Evolutionary conservation across 2,797 vertebrate genomes (phyloP), one percentile per base, ranked within the genome.

Genomic region (Pangasius macronema): DNA sequence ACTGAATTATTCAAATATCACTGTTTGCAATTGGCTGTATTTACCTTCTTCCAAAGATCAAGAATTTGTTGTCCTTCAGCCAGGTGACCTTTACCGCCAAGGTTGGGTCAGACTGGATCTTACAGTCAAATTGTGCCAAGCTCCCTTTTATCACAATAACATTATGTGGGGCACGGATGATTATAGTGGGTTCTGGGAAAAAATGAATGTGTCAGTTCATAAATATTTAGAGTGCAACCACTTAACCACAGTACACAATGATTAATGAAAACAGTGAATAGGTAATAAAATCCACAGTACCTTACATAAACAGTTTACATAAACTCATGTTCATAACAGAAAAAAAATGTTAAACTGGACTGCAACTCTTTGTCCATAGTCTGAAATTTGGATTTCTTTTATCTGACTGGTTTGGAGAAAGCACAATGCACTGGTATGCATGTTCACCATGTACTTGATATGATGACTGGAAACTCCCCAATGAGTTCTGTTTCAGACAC

Each of bases 11-110:
- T 63, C 42, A 81, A 24, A 67, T 83, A 11, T 9, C 27, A 59
- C 10, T 75, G 20, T 39, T 16, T 82, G 18, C 5, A 68, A 27
- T 9, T 61, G 18, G 33, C 70, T 68, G n/a, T 39, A n/a, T 86
- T 59, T 81, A 98, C 99, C 98, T 98, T 96, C 92, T 97, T 9
- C 96, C 96, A 0, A 98, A 87, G 86, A 95, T 92, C 7, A 99
- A 91, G 0, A 93, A 93, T 5, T 93, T 95, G 0, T 97, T 96
- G 7, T 98, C 96, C 90, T 98, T 99, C 89, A 97, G 92, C 99
- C 99, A 99, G 82, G 93, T 94, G 82, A 98, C 96, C 0, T 96
- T 96, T 88, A 97, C 92, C 0, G 96, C 94, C 82, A 98, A 93
- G 0, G 96, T 96, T 3, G 93, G 89, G 90, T 99, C 99, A 3